Evolutionary conservation across 2,888 invertebrate genomes (phyloP).

Genomic region (Rhingia campestris): DNA sequence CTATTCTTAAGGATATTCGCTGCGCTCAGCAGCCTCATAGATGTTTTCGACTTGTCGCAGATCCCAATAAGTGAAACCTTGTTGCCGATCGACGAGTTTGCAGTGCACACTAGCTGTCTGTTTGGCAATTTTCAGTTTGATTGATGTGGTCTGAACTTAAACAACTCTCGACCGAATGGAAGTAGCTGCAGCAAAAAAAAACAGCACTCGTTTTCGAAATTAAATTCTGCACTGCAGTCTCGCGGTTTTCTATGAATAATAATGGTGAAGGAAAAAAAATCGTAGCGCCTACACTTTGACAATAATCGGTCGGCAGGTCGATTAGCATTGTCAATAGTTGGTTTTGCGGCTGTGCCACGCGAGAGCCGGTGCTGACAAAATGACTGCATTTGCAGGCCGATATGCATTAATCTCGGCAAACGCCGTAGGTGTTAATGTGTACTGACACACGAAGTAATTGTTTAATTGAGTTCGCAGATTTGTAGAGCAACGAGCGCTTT

Average conservation of each 20-base stretch:
- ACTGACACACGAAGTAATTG: conserved; percentile 69
- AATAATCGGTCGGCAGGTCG: conserved; percentile 52
- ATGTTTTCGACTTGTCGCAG: conserved; percentile 54
- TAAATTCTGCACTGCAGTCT: conserved; percentile 34
- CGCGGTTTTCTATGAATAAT: conserved; percentile 62
- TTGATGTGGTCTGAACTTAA: conserved; percentile 57
- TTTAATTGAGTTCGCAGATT: conserved; percentile 69
- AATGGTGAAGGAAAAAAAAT: conserved; percentile 26
- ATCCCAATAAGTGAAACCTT: conserved; percentile 23
- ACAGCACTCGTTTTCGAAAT: conserved; percentile 35
- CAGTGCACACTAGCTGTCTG: conserved; percentile 36
- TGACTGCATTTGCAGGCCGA: conserved; percentile 53
- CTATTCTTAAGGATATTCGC: conserved; percentile 39
- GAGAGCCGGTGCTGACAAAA: conserved; percentile 33
- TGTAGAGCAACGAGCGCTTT: not conserved
- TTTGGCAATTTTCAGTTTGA: conserved; percentile 61
- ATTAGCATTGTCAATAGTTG: conserved; percentile 57
- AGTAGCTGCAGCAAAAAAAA: not conserved
- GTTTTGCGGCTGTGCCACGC: conserved; percentile 19
- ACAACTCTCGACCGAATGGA: conserved; percentile 25
- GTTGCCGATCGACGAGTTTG: conserved; percentile 27
- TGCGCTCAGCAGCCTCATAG: conserved; percentile 62
- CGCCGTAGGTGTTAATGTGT: conserved; percentile 68
- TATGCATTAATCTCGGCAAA: conserved; percentile 58
- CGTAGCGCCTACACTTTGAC: conserved; percentile 63